phyloP scores from a whole-genome alignment of 2,113 vertebrate genomes.

The Indri indri region DNA sequence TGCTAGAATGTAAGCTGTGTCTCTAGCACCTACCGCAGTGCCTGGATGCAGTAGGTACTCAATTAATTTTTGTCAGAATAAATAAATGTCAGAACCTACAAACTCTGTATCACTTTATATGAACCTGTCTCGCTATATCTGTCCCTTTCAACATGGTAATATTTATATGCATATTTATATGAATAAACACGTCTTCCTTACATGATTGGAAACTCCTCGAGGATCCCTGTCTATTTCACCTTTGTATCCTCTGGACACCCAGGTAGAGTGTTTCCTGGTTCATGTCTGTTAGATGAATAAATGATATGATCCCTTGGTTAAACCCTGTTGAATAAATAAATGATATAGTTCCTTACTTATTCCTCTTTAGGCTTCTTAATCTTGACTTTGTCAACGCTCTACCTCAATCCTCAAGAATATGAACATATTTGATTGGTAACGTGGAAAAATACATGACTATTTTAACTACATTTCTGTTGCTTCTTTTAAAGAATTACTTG shows the following conservation, averaged over 20 bases:
- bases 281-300: background rate
- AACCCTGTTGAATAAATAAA: background rate
- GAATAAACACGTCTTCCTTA: background rate
- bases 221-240: background rate
- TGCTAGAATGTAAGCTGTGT: background rate
- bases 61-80: conserved; percentile 10
- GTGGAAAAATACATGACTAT: conserved; percentile 13
- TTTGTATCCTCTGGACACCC: background rate
- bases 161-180: background rate
- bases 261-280: conserved; percentile 9
- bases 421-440: conserved; percentile 10
- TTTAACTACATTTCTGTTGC: background rate
- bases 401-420: background rate
- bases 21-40: background rate
- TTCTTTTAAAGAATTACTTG: conserved; percentile 47
- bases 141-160: background rate
- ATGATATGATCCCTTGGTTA: background rate
- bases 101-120: background rate
- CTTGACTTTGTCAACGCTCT: conserved; percentile 19
- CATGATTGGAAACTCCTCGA: background rate
- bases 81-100: background rate
- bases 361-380: conserved; percentile 18
- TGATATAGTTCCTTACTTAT: background rate
- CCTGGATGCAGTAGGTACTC: background rate
- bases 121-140: background rate